These are phyloP conservation scores for Scophthalmus maximus DNA, from an alignment of 2,113 vertebrate species.

Conservation along the genomic window DNA sequence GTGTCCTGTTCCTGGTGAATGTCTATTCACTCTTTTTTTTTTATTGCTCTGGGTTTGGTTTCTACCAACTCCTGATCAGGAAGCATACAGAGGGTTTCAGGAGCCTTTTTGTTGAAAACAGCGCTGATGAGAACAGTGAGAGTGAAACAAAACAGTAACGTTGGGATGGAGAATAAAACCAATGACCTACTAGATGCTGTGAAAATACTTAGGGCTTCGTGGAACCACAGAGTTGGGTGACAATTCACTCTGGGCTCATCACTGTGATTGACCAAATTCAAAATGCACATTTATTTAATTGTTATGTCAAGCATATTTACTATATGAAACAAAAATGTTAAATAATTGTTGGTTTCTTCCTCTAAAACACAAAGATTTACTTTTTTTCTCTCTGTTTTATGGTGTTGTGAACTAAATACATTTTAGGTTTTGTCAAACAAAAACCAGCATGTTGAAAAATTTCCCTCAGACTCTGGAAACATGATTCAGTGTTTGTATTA, in stretches of 20 bases:
- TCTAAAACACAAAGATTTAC: too few species aligned
- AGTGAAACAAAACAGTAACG: too few species aligned
- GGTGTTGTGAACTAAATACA: not conserved
- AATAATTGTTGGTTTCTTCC: too few species aligned
- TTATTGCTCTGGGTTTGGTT: too few species aligned
- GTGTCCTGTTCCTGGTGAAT: too few species aligned
- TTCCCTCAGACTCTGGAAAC: not conserved
- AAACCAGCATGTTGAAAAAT: not conserved
- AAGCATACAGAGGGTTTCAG: not conserved
- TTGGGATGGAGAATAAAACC: too few species aligned
- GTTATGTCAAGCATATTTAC: not conserved
- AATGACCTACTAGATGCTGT: too few species aligned
- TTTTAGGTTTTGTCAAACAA: not conserved
- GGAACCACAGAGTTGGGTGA: too few species aligned
- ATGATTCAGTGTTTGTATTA: not conserved
- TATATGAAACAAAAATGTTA: too few species aligned
- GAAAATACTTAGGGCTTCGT: too few species aligned
- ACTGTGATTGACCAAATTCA: not conserved
- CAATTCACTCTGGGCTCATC: not conserved
- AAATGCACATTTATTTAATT: not conserved
- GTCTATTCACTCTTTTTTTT: too few species aligned
- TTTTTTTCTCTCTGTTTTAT: not conserved
- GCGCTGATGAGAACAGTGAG: not conserved
- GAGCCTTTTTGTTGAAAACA: not conserved
- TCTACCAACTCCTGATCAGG: not conserved